Percentiles rank a stretch among this genome's conserved stretches.
Evolutionary conservation across 1,140 invertebrate genomes (phyloP).

Genomic region (Apolygus lucorum): DNA sequence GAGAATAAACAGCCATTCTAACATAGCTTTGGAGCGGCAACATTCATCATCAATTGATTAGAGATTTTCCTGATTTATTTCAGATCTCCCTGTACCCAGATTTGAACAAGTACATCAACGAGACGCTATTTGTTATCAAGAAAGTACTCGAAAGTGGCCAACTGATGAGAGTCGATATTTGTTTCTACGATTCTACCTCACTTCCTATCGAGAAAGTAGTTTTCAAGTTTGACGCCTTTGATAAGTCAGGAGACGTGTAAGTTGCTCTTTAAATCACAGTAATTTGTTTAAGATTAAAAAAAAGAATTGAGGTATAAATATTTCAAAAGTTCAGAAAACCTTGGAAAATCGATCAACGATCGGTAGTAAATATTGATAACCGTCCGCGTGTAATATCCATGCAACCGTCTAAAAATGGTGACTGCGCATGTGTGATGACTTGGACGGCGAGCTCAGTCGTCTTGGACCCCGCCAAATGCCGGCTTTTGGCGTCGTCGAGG

Average conservation of each 20-base stretch:
- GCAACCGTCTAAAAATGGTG: no score
- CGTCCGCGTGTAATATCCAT: no score
- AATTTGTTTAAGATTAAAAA: neutral
- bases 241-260: neutral
- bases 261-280: neutral
- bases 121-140: slow-evolving; percentile 42
- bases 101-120: slow-evolving; percentile 49
- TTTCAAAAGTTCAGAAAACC: neutral
- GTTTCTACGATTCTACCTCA: slow-evolving; percentile 39
- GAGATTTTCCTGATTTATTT: slow-evolving; percentile 14
- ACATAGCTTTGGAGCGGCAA: neutral
- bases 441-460: no score
- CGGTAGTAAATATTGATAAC: no score
- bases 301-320: neutral
- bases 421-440: no score
- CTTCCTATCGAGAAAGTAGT: slow-evolving; percentile 45
- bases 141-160: slow-evolving; percentile 41
- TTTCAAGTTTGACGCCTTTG: slow-evolving; percentile 41
- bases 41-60: neutral
- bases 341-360: neutral
- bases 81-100: slow-evolving; percentile 47
- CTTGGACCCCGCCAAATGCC: no score
- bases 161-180: slow-evolving; percentile 40
- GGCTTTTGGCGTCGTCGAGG: no score
- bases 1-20: no score